These are phyloP conservation scores for Zaprionus camerounensis DNA, from an alignment of 1,140 invertebrate genomes.

Conservation along the genomic window DNA sequence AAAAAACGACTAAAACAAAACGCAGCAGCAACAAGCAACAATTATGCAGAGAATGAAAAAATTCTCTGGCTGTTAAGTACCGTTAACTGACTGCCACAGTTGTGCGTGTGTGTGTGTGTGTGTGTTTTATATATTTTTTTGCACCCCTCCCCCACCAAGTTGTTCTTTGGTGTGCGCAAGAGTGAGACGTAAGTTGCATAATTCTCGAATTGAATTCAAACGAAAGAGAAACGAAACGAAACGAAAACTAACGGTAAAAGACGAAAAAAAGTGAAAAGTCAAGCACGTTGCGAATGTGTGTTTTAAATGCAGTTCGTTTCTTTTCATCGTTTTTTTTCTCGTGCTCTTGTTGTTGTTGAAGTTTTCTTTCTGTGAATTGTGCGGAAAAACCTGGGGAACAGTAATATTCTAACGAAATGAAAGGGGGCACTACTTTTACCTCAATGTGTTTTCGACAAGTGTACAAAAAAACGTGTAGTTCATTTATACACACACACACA, in stretches of 20 bases:
- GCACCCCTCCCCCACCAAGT: slow-evolving; percentile 21
- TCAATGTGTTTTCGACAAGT: slow-evolving; percentile 26
- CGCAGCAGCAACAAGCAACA: not conserved
- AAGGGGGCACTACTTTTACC: slow-evolving; percentile 9
- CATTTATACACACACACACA: not conserved
- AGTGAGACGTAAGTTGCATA: slow-evolving; percentile 82
- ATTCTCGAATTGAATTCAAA: slow-evolving; percentile 41
- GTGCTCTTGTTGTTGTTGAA: slow-evolving; percentile 10
- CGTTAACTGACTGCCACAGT: slow-evolving; percentile 3
- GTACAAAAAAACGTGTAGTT: slow-evolving; percentile 39
- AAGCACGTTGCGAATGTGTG: not conserved
- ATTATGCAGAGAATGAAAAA: not conserved
- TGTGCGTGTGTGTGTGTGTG: not conserved
- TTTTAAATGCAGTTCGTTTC: not conserved
- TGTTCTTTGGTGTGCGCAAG: slow-evolving; percentile 60
- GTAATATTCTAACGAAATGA: not conserved
- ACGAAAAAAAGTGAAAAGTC: slow-evolving; percentile 10
- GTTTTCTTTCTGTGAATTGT: slow-evolving; percentile 11
- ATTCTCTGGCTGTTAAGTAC: not conserved
- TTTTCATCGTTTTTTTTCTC: slow-evolving; percentile 19
- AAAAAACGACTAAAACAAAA: slow-evolving; percentile 2
- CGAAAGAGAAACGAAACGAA: slow-evolving; percentile 12
- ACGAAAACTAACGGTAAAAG: slow-evolving; percentile 13
- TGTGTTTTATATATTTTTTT: slow-evolving; percentile 19
- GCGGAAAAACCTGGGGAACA: not conserved